Base-by-base conservation (phyloP, 2,888 invertebrate species). In the Aleiodes alternator region DNA sequence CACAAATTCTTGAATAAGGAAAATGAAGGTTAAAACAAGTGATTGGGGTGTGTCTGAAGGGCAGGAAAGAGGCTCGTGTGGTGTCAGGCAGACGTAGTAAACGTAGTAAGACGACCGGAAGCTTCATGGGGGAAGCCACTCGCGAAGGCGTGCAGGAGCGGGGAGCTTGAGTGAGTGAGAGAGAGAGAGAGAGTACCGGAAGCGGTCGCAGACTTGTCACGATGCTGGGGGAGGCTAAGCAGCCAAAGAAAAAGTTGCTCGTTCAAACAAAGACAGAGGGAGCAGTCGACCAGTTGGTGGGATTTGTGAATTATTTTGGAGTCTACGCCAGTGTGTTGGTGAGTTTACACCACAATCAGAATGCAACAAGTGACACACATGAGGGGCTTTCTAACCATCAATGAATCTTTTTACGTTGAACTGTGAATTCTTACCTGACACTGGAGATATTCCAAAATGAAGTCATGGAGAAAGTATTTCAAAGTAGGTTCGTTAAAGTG, bases 301-400 rank as follows among this genome's bases (percentile, higher is more conserved):
- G 48, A 43, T 43, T 43, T 43, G 43, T 43, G 43, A 43, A 48
- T 75, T 51, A 64, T 64, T 61, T 56, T 38, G 34, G 69, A 38
- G 73, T 66, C 69, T 85, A 81, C 83, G 82, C 83, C 78, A 81
- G 82, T 83, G 80, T 84, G 82, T 81, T 31, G 48, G 73, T 71
- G 57, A 9, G 29, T 31, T 57, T 72, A 61, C 56, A 78, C 61
- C 82, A 85, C 85, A 84, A 86, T 86, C 85, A 86, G 83, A 86
- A 86, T 86, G 87, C 87, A 86, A 84, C 86, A 85, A 86, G 86
- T 85, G 84, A 85, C 84, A 83, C 84, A 83, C 79, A 84, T 83
- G 66, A 64, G 76, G 43, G 53, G 73, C 55, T 56, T 56, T 57
- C 55, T 34, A 34, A 50, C 7, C 14, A 53, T 68, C 50, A 51